These are phyloP conservation scores for Zoanthus solanderi DNA, from an alignment of 92 coral and sea anemone genomes.

Conservation along the genomic window DNA sequence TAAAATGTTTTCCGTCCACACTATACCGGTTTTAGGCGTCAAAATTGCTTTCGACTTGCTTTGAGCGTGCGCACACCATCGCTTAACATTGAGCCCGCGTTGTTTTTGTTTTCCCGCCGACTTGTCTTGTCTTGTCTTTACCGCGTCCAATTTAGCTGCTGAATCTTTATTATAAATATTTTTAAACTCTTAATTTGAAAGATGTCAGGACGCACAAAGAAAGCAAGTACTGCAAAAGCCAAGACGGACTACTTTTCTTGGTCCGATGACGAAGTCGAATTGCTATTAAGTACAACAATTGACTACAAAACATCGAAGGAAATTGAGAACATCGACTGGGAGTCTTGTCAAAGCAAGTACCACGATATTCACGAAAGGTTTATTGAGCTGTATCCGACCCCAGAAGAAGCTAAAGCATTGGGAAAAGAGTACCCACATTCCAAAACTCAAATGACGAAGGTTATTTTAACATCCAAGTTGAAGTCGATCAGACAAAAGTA, in stretches of 20 bases:
- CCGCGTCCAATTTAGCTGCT: too few relatives aligned
- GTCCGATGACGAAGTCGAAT: not conserved
- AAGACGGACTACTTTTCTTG: too few relatives aligned
- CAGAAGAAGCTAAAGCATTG: conserved; percentile 46
- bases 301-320: not conserved
- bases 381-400: not conserved
- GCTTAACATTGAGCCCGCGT: not conserved
- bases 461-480: too few relatives aligned
- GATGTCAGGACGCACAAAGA: not conserved
- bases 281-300: not conserved
- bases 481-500: not conserved
- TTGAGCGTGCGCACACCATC: not conserved
- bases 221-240: not conserved
- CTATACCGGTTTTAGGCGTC: too few relatives aligned
- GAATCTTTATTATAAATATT: too few relatives aligned
- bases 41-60: too few relatives aligned
- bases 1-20: too few relatives aligned
- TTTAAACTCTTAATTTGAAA: not conserved
- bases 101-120: not conserved
- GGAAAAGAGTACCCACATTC: conserved; percentile 57
- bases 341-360: conserved; percentile 57
- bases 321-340: conserved; percentile 49
- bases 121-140: not conserved
- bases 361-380: conserved; percentile 46
- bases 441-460: not conserved